Base-by-base conservation (phyloP, 2,113 vertebrate species). In the Apeltes quadracus region DNA sequence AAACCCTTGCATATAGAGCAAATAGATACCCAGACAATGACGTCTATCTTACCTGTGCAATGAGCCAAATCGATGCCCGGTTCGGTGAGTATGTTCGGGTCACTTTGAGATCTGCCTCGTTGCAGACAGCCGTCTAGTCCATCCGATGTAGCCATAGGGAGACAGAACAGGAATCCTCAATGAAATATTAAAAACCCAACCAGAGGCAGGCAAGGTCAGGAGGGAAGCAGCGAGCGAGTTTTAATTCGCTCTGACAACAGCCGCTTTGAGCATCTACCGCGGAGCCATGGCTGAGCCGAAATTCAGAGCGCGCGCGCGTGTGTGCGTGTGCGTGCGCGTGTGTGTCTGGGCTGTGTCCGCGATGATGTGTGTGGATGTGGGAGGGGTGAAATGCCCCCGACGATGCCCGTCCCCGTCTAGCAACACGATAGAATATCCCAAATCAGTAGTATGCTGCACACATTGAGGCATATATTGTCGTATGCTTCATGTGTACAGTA, bases 71-170 rank as follows among this genome's bases (percentile, higher is more conserved):
- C 95, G 53, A 94, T 89, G 82, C 89, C 89, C 83, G 95, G 87
- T 78, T 97, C 96, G 39, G 93, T 92, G 88, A 97, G 95, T 93
- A 96, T 95, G 95, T 93, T 98, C 92, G 96, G 96, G 95, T 98
- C 96, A 93, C 96, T 98, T 93, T 97, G 96, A 86, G 96, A 98
- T 92, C 96, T 95, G 94, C 95, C 95, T 94, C 96, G 91, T 41
- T 96, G 95, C 94, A 95, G 95, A 93, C 96, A 97, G 91, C 95
- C 92, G 76, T 96, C 94, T 86, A 94, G 90, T 93, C 95, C 96
- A 92, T 95, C 95, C 67, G 96, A 95, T 89, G 95, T 94, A 94
- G 96, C 96, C 96, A 98, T 98, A 93, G 83, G 89, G 88, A 83
- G 87, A 89, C 67, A 89, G 92, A 92, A 76, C 92, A 84, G 86